Percentiles rank a stretch among this genome's conserved stretches.
Conservation (phyloP, 64 coral and sea anemone genomes). For the Stylophora pistillata region DNA sequence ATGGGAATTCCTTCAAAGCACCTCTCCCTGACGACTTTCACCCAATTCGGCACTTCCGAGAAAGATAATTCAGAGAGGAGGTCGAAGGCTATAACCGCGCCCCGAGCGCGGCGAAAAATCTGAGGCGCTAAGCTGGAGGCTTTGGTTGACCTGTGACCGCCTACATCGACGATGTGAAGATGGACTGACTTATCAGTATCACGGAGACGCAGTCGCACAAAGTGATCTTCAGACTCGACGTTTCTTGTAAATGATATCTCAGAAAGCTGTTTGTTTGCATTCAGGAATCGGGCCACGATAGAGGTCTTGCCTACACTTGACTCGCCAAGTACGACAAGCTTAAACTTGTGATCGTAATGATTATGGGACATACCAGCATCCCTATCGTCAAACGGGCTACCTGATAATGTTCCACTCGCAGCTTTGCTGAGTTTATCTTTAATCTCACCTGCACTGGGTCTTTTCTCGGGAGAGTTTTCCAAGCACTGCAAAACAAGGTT, state of each 20-base stretch:
- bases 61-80: constrained; percentile 53
- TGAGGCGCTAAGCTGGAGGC: constrained; percentile 49
- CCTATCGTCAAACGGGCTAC: background rate
- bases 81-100: constrained; percentile 68
- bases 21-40: constrained; percentile 26
- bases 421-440: constrained; percentile 10
- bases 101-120: constrained; percentile 62
- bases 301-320: constrained; percentile 62
- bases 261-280: constrained; percentile 2
- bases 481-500: constrained; percentile 37
- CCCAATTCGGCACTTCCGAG: constrained; percentile 61
- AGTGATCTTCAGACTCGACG: constrained; percentile 62
- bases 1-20: constrained; percentile 37
- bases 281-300: constrained; percentile 52
- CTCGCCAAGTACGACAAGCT: constrained; percentile 46
- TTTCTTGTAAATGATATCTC: background rate
- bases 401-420: background rate
- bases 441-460: constrained; percentile 26
- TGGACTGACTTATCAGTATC: constrained; percentile 77
- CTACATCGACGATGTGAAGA: constrained; percentile 78
- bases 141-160: constrained; percentile 29
- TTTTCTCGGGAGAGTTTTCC: constrained; percentile 33
- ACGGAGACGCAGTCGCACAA: constrained; percentile 53
- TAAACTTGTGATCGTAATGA: constrained; percentile 53
- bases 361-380: background rate